Conservation (phyloP, 2,888 invertebrate species). For the Coecobrya sp. region DNA sequence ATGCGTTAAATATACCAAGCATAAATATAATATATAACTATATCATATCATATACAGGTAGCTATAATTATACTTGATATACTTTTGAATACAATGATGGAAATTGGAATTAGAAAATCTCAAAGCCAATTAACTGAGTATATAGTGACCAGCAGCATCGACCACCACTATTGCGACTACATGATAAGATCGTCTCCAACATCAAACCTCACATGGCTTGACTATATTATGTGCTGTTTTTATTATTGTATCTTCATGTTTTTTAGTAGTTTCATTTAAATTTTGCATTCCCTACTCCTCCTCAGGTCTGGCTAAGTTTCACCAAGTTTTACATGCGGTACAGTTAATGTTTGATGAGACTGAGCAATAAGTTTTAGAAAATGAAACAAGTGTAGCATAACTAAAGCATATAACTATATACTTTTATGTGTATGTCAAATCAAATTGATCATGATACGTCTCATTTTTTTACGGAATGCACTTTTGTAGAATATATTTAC, state of each 20-base stretch:
- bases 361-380: not conserved
- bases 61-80: too few species aligned
- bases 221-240: not conserved
- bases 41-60: too few species aligned
- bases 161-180: not conserved
- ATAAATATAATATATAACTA: not conserved
- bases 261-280: slow-evolving; percentile 7
- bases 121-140: slow-evolving; percentile 10
- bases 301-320: not conserved
- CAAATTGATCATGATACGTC: slow-evolving; percentile 13
- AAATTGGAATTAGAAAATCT: not conserved
- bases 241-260: not conserved
- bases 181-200: not conserved
- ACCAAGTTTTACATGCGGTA: slow-evolving; percentile 30
- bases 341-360: slow-evolving; percentile 19
- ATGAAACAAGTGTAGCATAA: not conserved
- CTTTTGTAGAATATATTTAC: not conserved
- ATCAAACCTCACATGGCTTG: not conserved
- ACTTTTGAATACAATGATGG: not conserved
- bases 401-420: not conserved
- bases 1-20: not conserved
- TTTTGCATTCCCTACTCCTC: not conserved
- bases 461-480: slow-evolving; percentile 34
- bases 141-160: not conserved
- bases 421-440: slow-evolving; percentile 8